A percentile compares a stretch with the other conserved stretches of the same genome.
Evolutionary conservation across 1,140 invertebrate species (phyloP).

Genomic region (Drosophila lacertosa): DNA sequence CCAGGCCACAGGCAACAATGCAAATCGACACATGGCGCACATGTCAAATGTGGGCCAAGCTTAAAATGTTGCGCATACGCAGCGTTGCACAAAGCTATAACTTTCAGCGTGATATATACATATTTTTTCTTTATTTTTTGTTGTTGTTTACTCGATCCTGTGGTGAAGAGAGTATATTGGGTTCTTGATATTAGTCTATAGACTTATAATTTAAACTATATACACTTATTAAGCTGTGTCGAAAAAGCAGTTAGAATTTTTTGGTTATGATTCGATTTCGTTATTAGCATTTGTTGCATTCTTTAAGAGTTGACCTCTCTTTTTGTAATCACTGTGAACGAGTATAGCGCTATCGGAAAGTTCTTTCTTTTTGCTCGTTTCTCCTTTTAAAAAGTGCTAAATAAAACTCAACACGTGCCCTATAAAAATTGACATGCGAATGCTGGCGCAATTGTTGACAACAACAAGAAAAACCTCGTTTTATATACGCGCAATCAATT

Average conservation of each 20-base stretch:
- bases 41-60: conserved; percentile 38
- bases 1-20: conserved; percentile 26
- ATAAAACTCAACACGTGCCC: conserved; percentile 43
- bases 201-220: no score
- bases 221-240: no score
- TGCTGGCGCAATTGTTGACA: conserved; percentile 14
- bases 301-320: no score
- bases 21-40: conserved; percentile 34
- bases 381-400: conserved; percentile 6
- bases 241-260: no score
- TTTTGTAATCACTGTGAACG: no score
- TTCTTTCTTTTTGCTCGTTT: background rate
- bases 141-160: no score
- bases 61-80: conserved; percentile 46
- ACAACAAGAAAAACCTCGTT: conserved; percentile 21
- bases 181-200: no score
- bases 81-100: conserved; percentile 33
- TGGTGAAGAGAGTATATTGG: no score
- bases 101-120: conserved; percentile 6
- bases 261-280: no score
- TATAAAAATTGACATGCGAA: conserved; percentile 38
- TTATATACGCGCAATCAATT: conserved; percentile 38
- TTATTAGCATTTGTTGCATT: no score
- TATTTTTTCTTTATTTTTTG: background rate
- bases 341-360: no score